Conservation (phyloP, 2,797 vertebrate species). For the Lithobates pipiens region DNA sequence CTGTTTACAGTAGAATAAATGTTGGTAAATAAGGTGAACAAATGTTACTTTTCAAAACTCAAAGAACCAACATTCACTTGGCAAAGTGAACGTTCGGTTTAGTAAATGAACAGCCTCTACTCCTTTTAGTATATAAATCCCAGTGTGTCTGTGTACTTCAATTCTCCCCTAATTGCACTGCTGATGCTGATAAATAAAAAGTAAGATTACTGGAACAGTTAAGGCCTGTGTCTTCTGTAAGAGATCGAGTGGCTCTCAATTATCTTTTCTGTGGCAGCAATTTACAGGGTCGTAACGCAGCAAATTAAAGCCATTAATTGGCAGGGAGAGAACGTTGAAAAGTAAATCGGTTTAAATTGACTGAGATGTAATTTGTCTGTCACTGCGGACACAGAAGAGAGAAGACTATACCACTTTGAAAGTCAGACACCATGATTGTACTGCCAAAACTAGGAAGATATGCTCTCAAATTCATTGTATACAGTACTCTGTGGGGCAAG, state of each 20-base stretch:
- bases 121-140: not conserved
- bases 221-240: slow-evolving; percentile 17
- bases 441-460: not conserved
- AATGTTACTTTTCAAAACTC: too few species aligned
- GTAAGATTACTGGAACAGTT: slow-evolving; percentile 21
- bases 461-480: not conserved
- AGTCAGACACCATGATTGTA: not conserved
- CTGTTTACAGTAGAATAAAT: too few species aligned
- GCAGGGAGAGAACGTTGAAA: slow-evolving; percentile 47
- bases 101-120: too few species aligned
- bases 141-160: slow-evolving; percentile 12
- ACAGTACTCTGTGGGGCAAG: not conserved
- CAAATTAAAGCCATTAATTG: slow-evolving; percentile 62
- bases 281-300: slow-evolving; percentile 56
- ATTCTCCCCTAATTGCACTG: slow-evolving; percentile 14
- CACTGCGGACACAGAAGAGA: slow-evolving; percentile 34
- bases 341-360: slow-evolving; percentile 54
- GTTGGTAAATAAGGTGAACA: not conserved
- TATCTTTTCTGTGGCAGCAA: slow-evolving; percentile 59
- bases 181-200: slow-evolving; percentile 39
- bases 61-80: not conserved
- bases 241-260: slow-evolving; percentile 52
- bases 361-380: slow-evolving; percentile 58
- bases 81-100: too few species aligned
- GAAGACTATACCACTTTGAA: slow-evolving; percentile 2